These are phyloP conservation scores for Periophthalmodon schlosseri DNA, from an alignment of 2,113 vertebrate species.

Conservation along the genomic window DNA sequence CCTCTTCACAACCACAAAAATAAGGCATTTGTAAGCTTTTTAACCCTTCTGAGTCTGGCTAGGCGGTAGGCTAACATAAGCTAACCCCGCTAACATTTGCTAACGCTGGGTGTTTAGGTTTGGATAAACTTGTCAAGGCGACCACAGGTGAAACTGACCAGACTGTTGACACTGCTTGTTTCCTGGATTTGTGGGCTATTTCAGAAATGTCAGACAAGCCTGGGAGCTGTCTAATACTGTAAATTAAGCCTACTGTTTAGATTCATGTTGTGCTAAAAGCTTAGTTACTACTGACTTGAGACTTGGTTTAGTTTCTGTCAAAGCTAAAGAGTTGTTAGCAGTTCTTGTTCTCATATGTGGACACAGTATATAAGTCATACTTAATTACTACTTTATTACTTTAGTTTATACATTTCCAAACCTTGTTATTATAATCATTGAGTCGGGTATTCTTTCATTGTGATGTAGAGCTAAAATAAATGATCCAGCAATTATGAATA, in stretches of 20 bases:
- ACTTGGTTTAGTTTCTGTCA: constrained; percentile 21
- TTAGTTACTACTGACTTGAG: constrained; percentile 1
- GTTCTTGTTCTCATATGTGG: neutral
- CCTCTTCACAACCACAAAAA: neutral
- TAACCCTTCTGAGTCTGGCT: constrained; percentile 23
- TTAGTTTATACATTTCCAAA: too few species aligned
- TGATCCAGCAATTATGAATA: too few species aligned
- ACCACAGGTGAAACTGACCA: constrained; percentile 54
- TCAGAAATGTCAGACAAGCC: neutral
- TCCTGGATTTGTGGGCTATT: neutral
- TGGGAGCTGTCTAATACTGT: constrained; percentile 2
- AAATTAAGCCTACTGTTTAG: neutral
- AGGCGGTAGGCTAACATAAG: constrained; percentile 54
- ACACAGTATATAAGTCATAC: too few species aligned
- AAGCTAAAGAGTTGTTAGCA: constrained; percentile 34
- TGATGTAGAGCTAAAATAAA: too few species aligned
- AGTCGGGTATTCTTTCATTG: too few species aligned
- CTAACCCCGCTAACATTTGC: constrained; percentile 56
- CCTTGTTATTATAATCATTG: too few species aligned
- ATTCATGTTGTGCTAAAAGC: neutral
- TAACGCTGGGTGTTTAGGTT: constrained; percentile 27
- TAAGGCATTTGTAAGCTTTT: neutral
- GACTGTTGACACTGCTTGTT: constrained; percentile 1
- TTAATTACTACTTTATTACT: too few species aligned
- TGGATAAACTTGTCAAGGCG: constrained; percentile 47